Percentiles rank a stretch among this genome's conserved stretches.
Evolutionary conservation across 2,797 vertebrate genomes (phyloP).

Genomic region (Schizopygopsis malacanthus): DNA sequence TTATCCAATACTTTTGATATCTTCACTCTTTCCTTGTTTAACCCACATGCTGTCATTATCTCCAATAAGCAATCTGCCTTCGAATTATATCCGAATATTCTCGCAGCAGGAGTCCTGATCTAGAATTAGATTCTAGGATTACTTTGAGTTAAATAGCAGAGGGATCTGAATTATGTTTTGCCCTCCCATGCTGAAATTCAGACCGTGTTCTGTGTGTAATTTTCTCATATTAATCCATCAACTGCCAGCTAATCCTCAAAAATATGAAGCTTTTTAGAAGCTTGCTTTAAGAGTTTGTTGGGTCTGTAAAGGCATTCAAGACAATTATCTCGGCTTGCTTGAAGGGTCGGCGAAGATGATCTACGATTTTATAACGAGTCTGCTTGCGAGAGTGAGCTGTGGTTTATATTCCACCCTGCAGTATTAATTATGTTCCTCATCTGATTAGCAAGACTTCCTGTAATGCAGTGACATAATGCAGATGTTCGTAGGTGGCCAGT

Average conservation of each 20-base stretch:
- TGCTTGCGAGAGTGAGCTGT: constrained; percentile 14
- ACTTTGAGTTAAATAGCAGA: constrained; percentile 21
- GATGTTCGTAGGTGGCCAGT: constrained; percentile 28
- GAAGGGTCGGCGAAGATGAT: constrained; percentile 31
- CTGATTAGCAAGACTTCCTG: constrained; percentile 40
- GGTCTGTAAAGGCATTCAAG: constrained; percentile 12
- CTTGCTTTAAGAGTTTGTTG: constrained; percentile 31
- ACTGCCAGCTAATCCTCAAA: constrained; percentile 19
- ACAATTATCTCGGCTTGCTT: constrained; percentile 24
- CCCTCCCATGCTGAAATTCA: constrained; percentile 11
- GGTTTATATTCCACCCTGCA: constrained; percentile 36
- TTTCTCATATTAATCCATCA: constrained; percentile 36
- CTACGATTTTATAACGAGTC: constrained; percentile 3
- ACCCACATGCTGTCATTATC: constrained; percentile 31
- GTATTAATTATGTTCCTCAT: constrained; percentile 24
- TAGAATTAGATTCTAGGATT: constrained; percentile 39
- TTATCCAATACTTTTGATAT: not conserved
- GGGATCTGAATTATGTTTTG: constrained; percentile 15
- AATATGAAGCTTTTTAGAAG: not conserved
- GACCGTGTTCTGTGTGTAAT: constrained; percentile 5
- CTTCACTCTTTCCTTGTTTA: not conserved
- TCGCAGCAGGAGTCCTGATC: constrained; percentile 25
- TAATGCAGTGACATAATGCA: constrained; percentile 28
- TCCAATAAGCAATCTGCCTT: constrained; percentile 12
- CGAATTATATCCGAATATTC: constrained; percentile 1